Conservation (phyloP, 2,888 invertebrate genomes). For the Neocrepidodera transversa region DNA sequence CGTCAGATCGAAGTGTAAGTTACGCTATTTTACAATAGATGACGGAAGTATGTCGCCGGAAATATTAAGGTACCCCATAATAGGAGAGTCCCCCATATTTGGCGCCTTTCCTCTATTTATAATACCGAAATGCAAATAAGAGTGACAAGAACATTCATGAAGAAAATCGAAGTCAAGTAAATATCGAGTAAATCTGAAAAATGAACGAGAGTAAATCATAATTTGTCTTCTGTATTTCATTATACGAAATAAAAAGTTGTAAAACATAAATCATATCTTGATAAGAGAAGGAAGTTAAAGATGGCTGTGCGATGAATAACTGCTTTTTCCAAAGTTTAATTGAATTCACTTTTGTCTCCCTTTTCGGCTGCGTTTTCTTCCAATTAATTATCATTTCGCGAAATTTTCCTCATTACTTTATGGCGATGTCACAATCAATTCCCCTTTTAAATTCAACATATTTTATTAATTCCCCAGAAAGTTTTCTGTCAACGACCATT, state of each 20-base stretch:
- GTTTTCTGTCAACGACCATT: conserved; percentile 31
- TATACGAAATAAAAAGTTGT: conserved; percentile 49
- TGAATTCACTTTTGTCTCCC: conserved; percentile 57
- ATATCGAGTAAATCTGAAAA: background rate
- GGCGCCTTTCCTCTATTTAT: too few species aligned
- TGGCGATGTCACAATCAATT: conserved; percentile 45
- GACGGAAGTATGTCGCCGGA: too few species aligned
- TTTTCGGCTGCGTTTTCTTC: conserved; percentile 46
- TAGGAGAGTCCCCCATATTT: too few species aligned
- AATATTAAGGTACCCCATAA: too few species aligned
- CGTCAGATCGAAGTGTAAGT: too few species aligned
- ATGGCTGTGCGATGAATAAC: conserved; percentile 56
- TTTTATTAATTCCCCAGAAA: conserved; percentile 39
- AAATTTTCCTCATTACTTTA: conserved; percentile 47
- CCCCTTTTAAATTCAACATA: conserved; percentile 39
- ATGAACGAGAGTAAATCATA: conserved; percentile 49
- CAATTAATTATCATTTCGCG: conserved; percentile 51
- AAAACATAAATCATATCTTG: conserved; percentile 56
- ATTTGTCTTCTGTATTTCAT: conserved; percentile 53
- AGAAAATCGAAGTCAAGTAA: background rate
- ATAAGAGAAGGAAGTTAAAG: conserved; percentile 54
- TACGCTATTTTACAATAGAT: too few species aligned
- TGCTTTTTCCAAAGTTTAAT: conserved; percentile 59
- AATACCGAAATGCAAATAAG: conserved; percentile 21
- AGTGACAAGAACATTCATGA: too few species aligned